Evolutionary conservation across 1,140 invertebrate species (phyloP).

Genomic region (Dreissena rostriformis): DNA sequence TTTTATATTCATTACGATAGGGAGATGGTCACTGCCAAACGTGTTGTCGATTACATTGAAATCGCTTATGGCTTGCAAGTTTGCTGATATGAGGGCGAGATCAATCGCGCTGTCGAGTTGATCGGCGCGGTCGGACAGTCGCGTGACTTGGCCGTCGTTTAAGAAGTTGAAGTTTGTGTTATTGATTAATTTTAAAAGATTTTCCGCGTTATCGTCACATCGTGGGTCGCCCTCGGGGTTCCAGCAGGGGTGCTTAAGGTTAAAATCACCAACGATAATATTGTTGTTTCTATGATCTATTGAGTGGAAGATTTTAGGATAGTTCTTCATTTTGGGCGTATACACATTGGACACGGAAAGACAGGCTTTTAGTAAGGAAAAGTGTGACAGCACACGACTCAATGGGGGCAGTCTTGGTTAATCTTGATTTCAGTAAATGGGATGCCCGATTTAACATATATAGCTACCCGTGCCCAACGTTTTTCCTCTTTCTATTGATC

Average conservation of each 20-base stretch:
- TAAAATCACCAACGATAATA: slow-evolving; percentile 8
- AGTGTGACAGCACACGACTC: too few species aligned
- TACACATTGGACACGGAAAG: too few species aligned
- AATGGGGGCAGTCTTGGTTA: too few species aligned
- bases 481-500: too few species aligned
- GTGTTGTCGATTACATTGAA: background rate
- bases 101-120: background rate
- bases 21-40: background rate
- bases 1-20: background rate
- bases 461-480: too few species aligned
- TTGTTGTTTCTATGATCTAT: background rate
- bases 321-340: too few species aligned
- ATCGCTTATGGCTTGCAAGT: background rate
- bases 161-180: background rate
- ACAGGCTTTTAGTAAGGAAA: too few species aligned
- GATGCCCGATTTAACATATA: too few species aligned
- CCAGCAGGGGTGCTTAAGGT: slow-evolving; percentile 8
- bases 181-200: background rate
- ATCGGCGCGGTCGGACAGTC: background rate
- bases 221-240: background rate
- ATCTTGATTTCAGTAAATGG: too few species aligned
- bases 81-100: background rate
- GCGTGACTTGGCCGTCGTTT: slow-evolving; percentile 13
- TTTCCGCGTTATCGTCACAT: background rate
- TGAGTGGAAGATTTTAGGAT: too few species aligned